Percentiles rank a stretch among this genome's conserved stretches.
Evolutionary conservation across 2,888 invertebrate genomes (phyloP).

Genomic region (Drosophila borborema): DNA sequence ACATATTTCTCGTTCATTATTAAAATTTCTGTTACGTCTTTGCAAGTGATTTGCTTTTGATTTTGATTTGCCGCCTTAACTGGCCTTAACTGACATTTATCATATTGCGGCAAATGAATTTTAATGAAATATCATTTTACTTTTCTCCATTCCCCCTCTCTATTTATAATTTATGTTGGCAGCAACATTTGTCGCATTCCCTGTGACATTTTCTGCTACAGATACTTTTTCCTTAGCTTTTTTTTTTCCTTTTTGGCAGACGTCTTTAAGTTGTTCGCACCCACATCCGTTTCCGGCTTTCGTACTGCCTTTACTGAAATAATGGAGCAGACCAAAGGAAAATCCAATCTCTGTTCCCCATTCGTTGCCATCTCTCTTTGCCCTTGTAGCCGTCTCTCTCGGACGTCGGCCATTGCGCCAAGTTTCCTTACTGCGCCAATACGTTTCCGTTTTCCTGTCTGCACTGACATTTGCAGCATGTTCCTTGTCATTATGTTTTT

Average conservation of each 20-base stretch:
- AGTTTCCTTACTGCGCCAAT: conserved; percentile 73
- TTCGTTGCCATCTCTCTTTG: conserved; percentile 16
- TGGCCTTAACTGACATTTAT: conserved; percentile 48
- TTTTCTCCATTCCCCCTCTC: background rate
- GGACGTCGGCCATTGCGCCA: conserved; percentile 62
- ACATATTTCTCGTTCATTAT: conserved; percentile 58
- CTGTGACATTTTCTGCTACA: conserved; percentile 19
- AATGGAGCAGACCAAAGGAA: conserved; percentile 23
- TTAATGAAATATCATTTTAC: conserved; percentile 58
- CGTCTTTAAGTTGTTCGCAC: conserved; percentile 65
- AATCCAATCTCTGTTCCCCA: conserved; percentile 19
- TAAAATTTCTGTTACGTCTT: conserved; percentile 51
- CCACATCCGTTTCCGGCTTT: conserved; percentile 71
- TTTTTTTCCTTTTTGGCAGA: conserved; percentile 47
- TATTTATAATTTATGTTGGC: conserved; percentile 57
- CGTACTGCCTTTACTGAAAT: conserved; percentile 23
- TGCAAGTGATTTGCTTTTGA: conserved; percentile 77
- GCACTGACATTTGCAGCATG: conserved; percentile 75
- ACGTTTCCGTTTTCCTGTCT: conserved; percentile 80
- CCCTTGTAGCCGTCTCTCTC: background rate
- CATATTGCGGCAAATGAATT: conserved; percentile 73
- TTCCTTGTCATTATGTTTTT: conserved; percentile 67
- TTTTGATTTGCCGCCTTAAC: conserved; percentile 29
- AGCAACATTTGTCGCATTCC: conserved; percentile 61
- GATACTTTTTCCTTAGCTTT: background rate